Evolutionary conservation across 2,797 vertebrate genomes (phyloP).

Genomic region (Rhyacichthys aspro): DNA sequence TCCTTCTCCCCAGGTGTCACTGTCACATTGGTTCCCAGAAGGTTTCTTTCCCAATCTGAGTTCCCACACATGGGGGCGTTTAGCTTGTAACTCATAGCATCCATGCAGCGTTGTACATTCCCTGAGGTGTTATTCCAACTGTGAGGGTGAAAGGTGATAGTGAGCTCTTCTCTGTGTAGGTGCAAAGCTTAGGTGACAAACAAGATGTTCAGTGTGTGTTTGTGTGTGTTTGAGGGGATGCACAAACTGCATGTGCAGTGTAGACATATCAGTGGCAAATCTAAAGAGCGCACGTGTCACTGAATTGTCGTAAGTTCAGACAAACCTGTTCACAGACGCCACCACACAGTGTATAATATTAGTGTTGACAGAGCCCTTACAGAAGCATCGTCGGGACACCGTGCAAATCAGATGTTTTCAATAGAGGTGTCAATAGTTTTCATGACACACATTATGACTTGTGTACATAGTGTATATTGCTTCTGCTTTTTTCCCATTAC

Average conservation of each 20-base stretch:
- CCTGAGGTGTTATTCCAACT: slow-evolving; percentile 47
- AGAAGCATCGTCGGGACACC: too few species aligned
- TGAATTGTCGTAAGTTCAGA: background rate
- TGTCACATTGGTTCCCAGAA: slow-evolving; percentile 23
- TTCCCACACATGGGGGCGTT: slow-evolving; percentile 26
- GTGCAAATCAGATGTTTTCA: too few species aligned
- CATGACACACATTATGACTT: too few species aligned
- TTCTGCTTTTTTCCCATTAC: too few species aligned
- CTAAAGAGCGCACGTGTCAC: slow-evolving; percentile 1
- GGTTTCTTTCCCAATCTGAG: background rate
- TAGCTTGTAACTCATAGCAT: slow-evolving; percentile 34
- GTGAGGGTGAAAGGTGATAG: slow-evolving; percentile 55
- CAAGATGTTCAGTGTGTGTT: slow-evolving; percentile 27
- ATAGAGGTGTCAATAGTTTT: too few species aligned
- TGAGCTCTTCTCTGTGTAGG: slow-evolving; percentile 29
- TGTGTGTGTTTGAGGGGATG: slow-evolving; percentile 22
- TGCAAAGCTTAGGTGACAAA: slow-evolving; percentile 42
- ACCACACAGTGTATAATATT: background rate
- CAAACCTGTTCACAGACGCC: background rate
- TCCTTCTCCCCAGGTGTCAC: slow-evolving; percentile 17
- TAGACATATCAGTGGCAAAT: background rate
- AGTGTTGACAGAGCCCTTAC: too few species aligned
- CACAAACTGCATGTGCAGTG: slow-evolving; percentile 10
- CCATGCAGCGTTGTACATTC: slow-evolving; percentile 28
- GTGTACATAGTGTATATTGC: too few species aligned